Conservation (phyloP, 2,797 vertebrate species). For the Orestias chungarensis region DNA sequence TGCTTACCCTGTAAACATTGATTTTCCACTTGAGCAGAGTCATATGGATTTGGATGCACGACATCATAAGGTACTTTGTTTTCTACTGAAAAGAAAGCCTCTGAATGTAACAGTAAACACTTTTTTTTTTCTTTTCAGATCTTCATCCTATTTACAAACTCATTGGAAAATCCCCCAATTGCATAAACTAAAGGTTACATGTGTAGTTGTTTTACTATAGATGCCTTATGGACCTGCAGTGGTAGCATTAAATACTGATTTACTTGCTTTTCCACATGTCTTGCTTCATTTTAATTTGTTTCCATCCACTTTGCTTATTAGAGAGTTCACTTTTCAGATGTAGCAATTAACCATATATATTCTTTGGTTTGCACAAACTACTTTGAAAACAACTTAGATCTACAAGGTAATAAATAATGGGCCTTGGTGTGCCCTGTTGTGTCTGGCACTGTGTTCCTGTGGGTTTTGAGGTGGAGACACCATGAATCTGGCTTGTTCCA, state of each 20-base stretch:
- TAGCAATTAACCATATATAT: not conserved
- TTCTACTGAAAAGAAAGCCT: not conserved
- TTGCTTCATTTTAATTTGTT: not conserved
- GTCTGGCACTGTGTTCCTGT: not conserved
- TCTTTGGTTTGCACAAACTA: not conserved
- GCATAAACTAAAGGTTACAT: not conserved
- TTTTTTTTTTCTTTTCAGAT: not conserved
- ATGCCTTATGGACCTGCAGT: not conserved
- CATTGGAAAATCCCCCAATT: not conserved
- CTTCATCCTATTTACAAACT: not conserved
- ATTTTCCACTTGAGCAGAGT: slow-evolving; percentile 58
- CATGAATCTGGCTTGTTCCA: not conserved
- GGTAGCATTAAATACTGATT: not conserved
- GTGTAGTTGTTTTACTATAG: not conserved
- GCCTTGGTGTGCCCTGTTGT: not conserved
- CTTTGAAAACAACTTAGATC: not conserved
- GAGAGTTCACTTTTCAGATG: not conserved
- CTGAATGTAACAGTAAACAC: slow-evolving; percentile 3
- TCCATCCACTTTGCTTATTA: not conserved
- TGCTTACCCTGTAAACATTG: slow-evolving; percentile 56
- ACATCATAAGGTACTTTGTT: slow-evolving; percentile 17
- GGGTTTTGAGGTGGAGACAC: not conserved
- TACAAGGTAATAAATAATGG: not conserved
- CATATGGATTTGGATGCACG: slow-evolving; percentile 30
- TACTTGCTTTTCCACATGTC: not conserved